phyloP scores from a whole-genome alignment of 2,888 invertebrate species.

The Eupithecia subfuscata region DNA sequence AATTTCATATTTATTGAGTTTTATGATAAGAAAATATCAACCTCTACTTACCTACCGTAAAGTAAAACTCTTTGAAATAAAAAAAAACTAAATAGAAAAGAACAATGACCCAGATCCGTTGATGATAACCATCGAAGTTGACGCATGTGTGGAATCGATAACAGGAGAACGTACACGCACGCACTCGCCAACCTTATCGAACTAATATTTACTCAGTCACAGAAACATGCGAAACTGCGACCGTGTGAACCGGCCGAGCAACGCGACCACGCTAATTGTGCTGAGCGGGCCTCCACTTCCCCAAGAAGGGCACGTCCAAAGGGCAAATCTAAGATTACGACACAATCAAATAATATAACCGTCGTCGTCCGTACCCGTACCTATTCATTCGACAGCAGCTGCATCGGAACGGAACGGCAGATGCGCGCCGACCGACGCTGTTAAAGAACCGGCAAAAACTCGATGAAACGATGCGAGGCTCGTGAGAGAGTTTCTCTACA shows the following conservation, averaged over 20 bases:
- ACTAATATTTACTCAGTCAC: conserved; percentile 77
- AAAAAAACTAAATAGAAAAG: conserved; percentile 72
- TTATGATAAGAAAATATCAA: conserved; percentile 40
- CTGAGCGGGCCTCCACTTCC: conserved; percentile 56
- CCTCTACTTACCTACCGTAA: conserved; percentile 34
- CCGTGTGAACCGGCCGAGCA: conserved; percentile 67
- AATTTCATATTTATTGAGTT: conserved; percentile 22
- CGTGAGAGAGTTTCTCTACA: conserved; percentile 55
- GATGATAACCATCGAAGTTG: conserved; percentile 80
- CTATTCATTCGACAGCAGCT: conserved; percentile 76
- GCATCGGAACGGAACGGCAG: conserved; percentile 76
- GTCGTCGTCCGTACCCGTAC: conserved; percentile 59
- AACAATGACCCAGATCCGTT: conserved; percentile 82
- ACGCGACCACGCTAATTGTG: conserved; percentile 57
- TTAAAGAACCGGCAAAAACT: conserved; percentile 69
- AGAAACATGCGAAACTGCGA: conserved; percentile 70
- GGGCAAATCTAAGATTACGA: conserved; percentile 64
- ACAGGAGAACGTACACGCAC: conserved; percentile 72
- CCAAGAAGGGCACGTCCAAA: conserved; percentile 52
- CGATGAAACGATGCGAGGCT: conserved; percentile 55
- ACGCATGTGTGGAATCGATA: conserved; percentile 83
- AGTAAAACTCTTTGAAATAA: conserved; percentile 55
- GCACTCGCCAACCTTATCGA: conserved; percentile 76
- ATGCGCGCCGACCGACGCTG: conserved; percentile 70
- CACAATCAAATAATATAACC: conserved; percentile 59